Conservation (phyloP, 2,113 vertebrate species). For the Ariopsis seemanni region DNA sequence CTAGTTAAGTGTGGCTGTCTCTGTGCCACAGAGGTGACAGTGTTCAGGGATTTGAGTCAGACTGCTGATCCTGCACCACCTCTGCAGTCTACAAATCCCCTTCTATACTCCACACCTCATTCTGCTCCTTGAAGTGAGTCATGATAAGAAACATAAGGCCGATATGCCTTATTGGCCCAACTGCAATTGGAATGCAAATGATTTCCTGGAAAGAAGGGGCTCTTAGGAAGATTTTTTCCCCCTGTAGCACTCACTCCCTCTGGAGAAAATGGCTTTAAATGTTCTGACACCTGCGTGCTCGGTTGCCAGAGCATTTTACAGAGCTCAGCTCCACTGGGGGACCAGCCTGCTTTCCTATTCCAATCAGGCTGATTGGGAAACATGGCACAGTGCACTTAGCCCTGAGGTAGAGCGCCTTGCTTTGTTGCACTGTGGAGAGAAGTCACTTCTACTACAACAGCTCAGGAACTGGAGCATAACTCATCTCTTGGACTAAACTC, state of each 20-base stretch:
- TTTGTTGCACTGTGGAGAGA: conserved; percentile 4
- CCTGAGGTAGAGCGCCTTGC: conserved; percentile 20
- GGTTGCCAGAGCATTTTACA: conserved; percentile 15
- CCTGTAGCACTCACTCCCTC: not conserved
- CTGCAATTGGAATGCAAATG: conserved; percentile 31
- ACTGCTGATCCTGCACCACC: conserved; percentile 25
- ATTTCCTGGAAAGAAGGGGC: conserved; percentile 20
- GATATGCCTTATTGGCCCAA: conserved; percentile 3
- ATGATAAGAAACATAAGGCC: conserved; percentile 31
- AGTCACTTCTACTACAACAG: conserved; percentile 23
- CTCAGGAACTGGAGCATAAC: conserved; percentile 37
- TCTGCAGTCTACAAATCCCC: conserved; percentile 31
- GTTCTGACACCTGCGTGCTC: conserved; percentile 45
- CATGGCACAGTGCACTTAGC: conserved; percentile 29
- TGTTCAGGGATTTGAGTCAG: conserved; percentile 16
- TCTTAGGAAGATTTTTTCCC: conserved; percentile 7
- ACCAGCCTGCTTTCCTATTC: conserved; percentile 39
- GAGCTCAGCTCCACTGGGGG: conserved; percentile 33
- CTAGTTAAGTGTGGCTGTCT: conserved; percentile 25
- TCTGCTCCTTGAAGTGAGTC: conserved; percentile 25
- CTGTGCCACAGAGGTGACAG: conserved; percentile 14
- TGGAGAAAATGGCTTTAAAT: conserved; percentile 40
- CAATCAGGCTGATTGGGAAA: conserved; percentile 33
- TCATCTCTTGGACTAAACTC: conserved; percentile 33
- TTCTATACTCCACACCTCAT: conserved; percentile 22